Percentiles rank a stretch among this genome's conserved stretches.
These are phyloP conservation scores for Junonia oenone DNA, from an alignment of 2,888 invertebrate genomes.

Conservation along the genomic window DNA sequence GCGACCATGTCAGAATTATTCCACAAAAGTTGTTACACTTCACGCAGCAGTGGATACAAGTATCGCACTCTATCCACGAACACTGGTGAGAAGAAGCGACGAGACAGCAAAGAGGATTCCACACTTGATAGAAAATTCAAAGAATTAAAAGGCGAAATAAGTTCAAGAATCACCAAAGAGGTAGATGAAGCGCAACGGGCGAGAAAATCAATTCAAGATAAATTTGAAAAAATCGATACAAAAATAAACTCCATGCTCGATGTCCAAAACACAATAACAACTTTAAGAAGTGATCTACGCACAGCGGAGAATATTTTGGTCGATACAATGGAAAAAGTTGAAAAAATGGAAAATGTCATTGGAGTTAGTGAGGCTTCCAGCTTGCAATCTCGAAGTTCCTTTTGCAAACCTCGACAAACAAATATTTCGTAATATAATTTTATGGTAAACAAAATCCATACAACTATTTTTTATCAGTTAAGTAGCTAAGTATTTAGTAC, in stretches of 20 bases:
- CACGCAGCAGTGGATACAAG: conserved; percentile 60
- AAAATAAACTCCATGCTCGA: conserved; percentile 55
- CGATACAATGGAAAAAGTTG: conserved; percentile 42
- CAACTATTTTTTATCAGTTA: too few species aligned
- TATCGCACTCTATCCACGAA: conserved; percentile 63
- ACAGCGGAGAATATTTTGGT: conserved; percentile 38
- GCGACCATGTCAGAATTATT: conserved; percentile 50
- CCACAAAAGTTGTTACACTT: conserved; percentile 58
- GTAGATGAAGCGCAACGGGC: conserved; percentile 40
- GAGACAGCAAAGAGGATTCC: conserved; percentile 39
- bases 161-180: conserved; percentile 45
- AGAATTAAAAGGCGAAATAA: conserved; percentile 52
- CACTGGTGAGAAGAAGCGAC: conserved; percentile 47
- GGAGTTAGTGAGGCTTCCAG: conserved; percentile 33
- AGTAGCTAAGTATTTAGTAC: too few species aligned
- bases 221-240: conserved; percentile 47
- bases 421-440: background rate
- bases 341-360: conserved; percentile 40
- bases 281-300: conserved; percentile 43
- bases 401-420: conserved; percentile 25
- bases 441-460: too few species aligned
- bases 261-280: conserved; percentile 44
- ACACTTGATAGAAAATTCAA: conserved; percentile 50
- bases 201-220: conserved; percentile 44
- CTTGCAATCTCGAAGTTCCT: conserved; percentile 36